Evolutionary conservation across 2,888 invertebrate genomes (phyloP).

Genomic region (Bombyx huttoni): DNA sequence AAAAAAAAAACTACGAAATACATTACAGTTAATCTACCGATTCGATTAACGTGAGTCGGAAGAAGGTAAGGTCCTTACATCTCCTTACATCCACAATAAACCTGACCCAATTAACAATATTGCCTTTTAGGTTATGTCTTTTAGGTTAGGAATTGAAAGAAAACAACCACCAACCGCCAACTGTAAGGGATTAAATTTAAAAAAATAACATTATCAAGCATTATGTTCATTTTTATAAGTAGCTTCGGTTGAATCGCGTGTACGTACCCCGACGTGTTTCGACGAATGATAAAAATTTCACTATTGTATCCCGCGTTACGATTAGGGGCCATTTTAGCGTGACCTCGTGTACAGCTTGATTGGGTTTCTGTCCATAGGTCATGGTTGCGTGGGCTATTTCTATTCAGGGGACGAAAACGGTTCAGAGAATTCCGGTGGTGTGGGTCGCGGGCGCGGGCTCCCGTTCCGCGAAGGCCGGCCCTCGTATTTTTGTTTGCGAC

Average conservation of each 20-base stretch:
- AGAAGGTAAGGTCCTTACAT: too few relatives aligned
- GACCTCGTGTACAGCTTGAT: not conserved
- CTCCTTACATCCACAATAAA: too few relatives aligned
- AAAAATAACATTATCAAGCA: not conserved
- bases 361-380: slow-evolving; percentile 1
- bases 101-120: too few relatives aligned
- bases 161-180: not conserved
- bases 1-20: too few relatives aligned
- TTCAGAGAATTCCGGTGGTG: slow-evolving; percentile 15
- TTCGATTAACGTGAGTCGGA: too few relatives aligned
- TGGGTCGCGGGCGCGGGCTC: slow-evolving; percentile 14
- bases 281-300: slow-evolving; percentile 14
- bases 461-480: slow-evolving; percentile 23
- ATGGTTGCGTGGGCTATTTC: not conserved
- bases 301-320: not conserved
- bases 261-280: slow-evolving; percentile 17
- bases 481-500: slow-evolving; percentile 10
- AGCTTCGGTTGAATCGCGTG: slow-evolving; percentile 19
- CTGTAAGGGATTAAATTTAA: not conserved
- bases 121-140: too few relatives aligned
- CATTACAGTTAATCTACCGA: too few relatives aligned
- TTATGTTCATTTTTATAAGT: slow-evolving; percentile 5
- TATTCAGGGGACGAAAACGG: slow-evolving; percentile 14
- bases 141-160: too few relatives aligned
- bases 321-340: not conserved